phyloP scores from a whole-genome alignment of 2,113 vertebrate species.

The Typhlomys cinereus region DNA sequence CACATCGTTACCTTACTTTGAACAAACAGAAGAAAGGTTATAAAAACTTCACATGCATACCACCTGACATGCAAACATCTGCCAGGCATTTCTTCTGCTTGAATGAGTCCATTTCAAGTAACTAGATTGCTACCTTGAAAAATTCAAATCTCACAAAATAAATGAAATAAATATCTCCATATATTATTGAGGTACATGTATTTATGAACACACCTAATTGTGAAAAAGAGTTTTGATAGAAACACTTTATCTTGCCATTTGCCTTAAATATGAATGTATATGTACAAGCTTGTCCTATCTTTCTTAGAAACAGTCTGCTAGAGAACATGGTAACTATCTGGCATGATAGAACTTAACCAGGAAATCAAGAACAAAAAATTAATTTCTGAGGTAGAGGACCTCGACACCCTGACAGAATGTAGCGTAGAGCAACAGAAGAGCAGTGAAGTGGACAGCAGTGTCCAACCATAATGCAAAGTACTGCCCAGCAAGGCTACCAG shows the following conservation, averaged over 20 bases:
- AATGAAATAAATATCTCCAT: slow-evolving; percentile 20
- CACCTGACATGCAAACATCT: slow-evolving; percentile 82
- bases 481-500: no score
- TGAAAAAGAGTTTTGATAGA: slow-evolving; percentile 39
- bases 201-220: slow-evolving; percentile 32
- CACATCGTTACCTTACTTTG: slow-evolving; percentile 79
- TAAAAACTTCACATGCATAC: slow-evolving; percentile 79
- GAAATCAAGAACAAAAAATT: slow-evolving; percentile 5
- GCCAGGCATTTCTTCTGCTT: slow-evolving; percentile 64
- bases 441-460: no score
- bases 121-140: slow-evolving; percentile 57
- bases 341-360: slow-evolving; percentile 27
- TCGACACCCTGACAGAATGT: no score
- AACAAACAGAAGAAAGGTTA: slow-evolving; percentile 83
- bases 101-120: slow-evolving; percentile 60
- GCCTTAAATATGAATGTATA: not conserved
- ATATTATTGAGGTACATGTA: not conserved
- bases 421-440: no score
- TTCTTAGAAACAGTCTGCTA: slow-evolving; percentile 17
- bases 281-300: slow-evolving; percentile 47
- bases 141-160: slow-evolving; percentile 61
- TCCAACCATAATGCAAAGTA: no score
- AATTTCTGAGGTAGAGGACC: no score
- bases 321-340: slow-evolving; percentile 21
- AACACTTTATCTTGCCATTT: slow-evolving; percentile 37